A percentile compares a stretch with the other conserved stretches of the same genome.
Conservation (phyloP, 2,797 vertebrate species). For the Protonibea diacanthus region DNA sequence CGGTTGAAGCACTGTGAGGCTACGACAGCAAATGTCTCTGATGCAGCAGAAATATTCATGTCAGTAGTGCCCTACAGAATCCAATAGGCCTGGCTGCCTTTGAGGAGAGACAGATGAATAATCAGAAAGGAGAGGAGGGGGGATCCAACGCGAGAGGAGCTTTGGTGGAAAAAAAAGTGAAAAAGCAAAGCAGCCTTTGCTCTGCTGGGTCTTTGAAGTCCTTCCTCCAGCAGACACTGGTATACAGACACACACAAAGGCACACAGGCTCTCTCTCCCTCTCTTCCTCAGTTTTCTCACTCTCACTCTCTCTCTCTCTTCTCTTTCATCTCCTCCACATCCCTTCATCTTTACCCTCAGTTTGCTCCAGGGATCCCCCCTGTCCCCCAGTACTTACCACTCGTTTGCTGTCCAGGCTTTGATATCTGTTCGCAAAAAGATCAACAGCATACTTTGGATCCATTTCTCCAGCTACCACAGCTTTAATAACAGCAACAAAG, state of each 20-base stretch:
- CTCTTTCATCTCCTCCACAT: conserved; percentile 78
- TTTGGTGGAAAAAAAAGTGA: conserved; percentile 65
- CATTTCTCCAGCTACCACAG: conserved; percentile 72
- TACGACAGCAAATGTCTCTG: conserved; percentile 72
- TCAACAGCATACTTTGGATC: conserved; percentile 76
- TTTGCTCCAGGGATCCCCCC: conserved; percentile 78
- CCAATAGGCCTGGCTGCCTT: conserved; percentile 70
- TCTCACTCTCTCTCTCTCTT: conserved; percentile 54
- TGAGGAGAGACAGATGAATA: conserved; percentile 80
- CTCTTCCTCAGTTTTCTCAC: conserved; percentile 58
- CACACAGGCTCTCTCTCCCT: conserved; percentile 62
- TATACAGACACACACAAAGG: conserved; percentile 69
- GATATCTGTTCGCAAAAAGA: conserved; percentile 77
- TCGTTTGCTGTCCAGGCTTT: conserved; percentile 80
- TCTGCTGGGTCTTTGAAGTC: conserved; percentile 81
- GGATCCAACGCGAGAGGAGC: conserved; percentile 57
- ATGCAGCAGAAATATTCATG: conserved; percentile 86
- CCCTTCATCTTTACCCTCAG: conserved; percentile 82
- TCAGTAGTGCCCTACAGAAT: conserved; percentile 77
- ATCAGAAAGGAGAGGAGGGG: conserved; percentile 63
- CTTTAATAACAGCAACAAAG: conserved; percentile 75
- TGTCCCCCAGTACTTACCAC: conserved; percentile 73
- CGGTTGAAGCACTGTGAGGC: conserved; percentile 58
- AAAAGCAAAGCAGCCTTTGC: conserved; percentile 78
- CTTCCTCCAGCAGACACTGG: conserved; percentile 72